Percentiles rank a stretch among this genome's conserved stretches.
Conservation (phyloP, 2,797 vertebrate genomes). For the Oreortyx pictus region DNA sequence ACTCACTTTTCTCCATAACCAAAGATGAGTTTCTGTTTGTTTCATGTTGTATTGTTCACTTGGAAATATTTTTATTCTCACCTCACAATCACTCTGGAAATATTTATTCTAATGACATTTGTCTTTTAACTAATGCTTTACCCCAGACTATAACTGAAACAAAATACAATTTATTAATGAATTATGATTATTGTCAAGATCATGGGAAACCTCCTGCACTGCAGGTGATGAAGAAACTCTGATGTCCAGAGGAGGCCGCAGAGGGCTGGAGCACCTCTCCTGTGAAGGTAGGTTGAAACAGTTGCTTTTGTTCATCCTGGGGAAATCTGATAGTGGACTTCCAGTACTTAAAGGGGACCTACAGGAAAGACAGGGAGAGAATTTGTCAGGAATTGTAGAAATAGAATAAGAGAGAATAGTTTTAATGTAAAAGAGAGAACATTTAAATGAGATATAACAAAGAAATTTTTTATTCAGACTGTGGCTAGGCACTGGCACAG, state of each 20-base stretch:
- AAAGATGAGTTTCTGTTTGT: background rate
- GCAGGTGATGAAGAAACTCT: background rate
- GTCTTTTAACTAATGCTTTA: background rate
- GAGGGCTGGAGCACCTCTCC: background rate
- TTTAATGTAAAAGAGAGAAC: background rate
- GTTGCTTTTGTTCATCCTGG: background rate
- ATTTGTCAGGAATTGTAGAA: background rate
- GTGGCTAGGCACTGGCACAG: background rate
- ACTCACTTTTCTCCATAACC: background rate
- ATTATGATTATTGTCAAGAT: background rate
- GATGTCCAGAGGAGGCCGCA: background rate
- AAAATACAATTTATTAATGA: background rate
- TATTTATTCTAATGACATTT: background rate
- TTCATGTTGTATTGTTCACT: background rate
- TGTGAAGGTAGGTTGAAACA: background rate
- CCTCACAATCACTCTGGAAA: background rate
- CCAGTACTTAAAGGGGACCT: background rate
- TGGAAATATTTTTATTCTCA: background rate
- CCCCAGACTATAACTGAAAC: background rate
- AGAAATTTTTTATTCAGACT: background rate
- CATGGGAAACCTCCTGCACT: background rate
- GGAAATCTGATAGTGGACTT: background rate
- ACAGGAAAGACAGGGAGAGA: background rate
- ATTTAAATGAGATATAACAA: background rate
- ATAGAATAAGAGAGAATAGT: background rate